Base-by-base conservation (phyloP, 2,797 vertebrate genomes). In the Sarcoramphus papa region DNA sequence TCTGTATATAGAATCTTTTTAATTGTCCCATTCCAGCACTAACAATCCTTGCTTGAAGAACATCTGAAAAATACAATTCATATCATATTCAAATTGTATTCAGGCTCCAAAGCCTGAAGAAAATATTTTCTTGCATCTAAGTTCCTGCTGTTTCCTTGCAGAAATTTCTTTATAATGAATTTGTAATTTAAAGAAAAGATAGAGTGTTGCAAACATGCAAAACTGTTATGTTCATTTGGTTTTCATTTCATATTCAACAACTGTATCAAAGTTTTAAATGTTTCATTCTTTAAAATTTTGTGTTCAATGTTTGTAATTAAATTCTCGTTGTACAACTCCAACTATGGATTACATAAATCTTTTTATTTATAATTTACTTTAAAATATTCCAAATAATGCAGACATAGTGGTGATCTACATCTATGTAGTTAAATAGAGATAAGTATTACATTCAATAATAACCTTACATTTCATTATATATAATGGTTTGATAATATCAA, bases 51-150 rank as follows among this genome's bases (percentile, higher is more conserved):
- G 9, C 48, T 59, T 50, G 68, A 51, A 47, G 18, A 90, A 69
- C 40, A 88, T 48, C 10, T 19, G 12, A 69, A 88, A 86, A 79
- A 75, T 16, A 23, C 3, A 30, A 87, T 43, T 87, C 51, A 23
- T 92, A 25, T 92, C 63, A 43, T 77, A 89, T 59, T 70, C 33
- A 54, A 93, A 96, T 94, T 83, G 33, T 92, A 74, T 92, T 83
- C 65, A 88, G 33, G 40, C 65, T 95, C 78, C 56, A 75, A 88
- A 91, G 50, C 74, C 50, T 57, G 60, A 96, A 96, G 85, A 87
- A 94, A 96, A 54, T 69, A 77, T 72, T 82, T 95, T 92, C 81
- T 90, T 95, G 70, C 77, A 16, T 78, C 65, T 87, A 64, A 88
- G 48, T 69, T 96, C 67, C 54, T 89, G 31, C 77, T 77, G 47